Percentiles rank a stretch among this genome's conserved stretches.
Conservation (phyloP, 2,113 vertebrate genomes). For the Corvus moneduloides region DNA sequence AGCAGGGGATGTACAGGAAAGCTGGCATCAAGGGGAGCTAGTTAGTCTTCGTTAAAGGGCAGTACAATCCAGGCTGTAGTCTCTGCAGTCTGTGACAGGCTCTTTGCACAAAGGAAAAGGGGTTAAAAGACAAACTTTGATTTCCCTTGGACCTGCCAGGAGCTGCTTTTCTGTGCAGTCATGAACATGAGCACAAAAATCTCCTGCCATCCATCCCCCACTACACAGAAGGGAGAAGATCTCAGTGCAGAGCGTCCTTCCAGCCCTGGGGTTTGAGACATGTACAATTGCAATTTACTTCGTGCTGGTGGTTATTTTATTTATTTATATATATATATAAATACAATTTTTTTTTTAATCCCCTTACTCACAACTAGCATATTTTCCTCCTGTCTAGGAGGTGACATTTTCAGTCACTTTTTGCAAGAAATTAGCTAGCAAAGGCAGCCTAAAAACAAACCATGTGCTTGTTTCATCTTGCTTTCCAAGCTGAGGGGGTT, state of each 20-base stretch:
- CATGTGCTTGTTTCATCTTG: not conserved
- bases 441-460: not conserved
- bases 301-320: not conserved
- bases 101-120: not conserved
- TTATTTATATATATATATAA: too few relatives aligned
- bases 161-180: not conserved
- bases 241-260: not conserved
- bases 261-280: not conserved
- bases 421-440: not conserved
- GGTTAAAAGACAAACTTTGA: not conserved
- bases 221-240: not conserved
- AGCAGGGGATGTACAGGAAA: not conserved
- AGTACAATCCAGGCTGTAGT: not conserved
- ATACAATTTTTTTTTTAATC: not conserved
- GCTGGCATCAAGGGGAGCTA: not conserved
- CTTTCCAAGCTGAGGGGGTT: not conserved
- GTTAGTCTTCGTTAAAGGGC: not conserved
- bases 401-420: not conserved
- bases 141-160: not conserved
- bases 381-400: not conserved
- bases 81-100: not conserved
- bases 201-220: not conserved
- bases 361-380: not conserved
- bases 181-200: not conserved
- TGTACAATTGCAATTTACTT: not conserved